Evolutionary conservation across 2,113 vertebrate species (phyloP), one percentile per base, ranked within the genome.

Genomic region (Glareola pratincola): DNA sequence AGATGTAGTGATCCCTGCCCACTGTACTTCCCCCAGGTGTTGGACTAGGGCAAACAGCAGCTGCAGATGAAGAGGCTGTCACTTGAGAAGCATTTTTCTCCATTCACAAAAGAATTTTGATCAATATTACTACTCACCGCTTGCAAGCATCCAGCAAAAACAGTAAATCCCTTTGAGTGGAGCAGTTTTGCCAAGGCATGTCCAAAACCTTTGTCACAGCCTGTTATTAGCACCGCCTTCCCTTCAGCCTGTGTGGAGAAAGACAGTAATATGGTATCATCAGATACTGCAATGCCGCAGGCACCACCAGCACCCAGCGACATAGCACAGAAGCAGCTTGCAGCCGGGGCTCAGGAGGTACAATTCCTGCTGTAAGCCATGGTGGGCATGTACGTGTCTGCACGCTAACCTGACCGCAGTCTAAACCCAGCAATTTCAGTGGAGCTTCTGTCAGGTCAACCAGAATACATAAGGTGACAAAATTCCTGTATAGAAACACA

Each of bases 161-260:
- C 98, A 1, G 97, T 98, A 97, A 99, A 99, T 47, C 99, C 99
- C 15, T 98, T 90, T 27, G 96, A 93, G 45, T 99, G 98, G 39
- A 99, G 97, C 76, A 94, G 97, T 92, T 98, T 98, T 69, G 99
- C 99, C 43, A 99, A 97, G 30, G 98, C 98, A 39, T 97, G 97
- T 48, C 99, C 99, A 89, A 99, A 99, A 12, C 99, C 99, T 73
- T 96, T 97, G 97, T 99, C 99, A 68, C 99, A 99, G 63, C 99
- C 99, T 19, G 99, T 99, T 71, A 99, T 96, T 4, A 99, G 93
- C 75, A 99, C 98, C 0, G 97, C 98, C 96, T 98, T 99, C 6
- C 98, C 98, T 29, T 97, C 94, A 63, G 97, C 98, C 99, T 99
- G 67, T 12, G n/a, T 48, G 68, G 11, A 36, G 37, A 81, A 88